These are phyloP conservation scores for Sarcophaga peregrina DNA, from an alignment of 1,140 invertebrate species.

Conservation along the genomic window DNA sequence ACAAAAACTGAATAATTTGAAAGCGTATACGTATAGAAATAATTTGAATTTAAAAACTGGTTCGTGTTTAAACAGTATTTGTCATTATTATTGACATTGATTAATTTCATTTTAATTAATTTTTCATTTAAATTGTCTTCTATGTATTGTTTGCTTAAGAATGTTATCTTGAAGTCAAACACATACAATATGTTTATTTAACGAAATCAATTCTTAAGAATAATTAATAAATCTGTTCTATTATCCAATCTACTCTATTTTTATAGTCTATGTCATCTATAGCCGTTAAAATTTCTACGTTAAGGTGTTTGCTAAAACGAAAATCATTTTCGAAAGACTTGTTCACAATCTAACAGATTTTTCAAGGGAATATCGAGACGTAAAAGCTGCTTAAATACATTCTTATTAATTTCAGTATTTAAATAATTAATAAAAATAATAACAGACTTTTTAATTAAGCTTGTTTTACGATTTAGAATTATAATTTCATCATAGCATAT, in stretches of 20 bases:
- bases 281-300: no score
- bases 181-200: background rate
- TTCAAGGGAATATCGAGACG: no score
- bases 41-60: background rate
- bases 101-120: slow-evolving; percentile 23
- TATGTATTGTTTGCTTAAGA: no score
- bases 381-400: no score
- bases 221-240: background rate
- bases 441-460: no score
- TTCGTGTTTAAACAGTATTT: slow-evolving; percentile 24
- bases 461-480: no score
- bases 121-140: background rate
- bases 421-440: no score
- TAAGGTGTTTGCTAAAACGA: no score
- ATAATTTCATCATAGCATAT: no score
- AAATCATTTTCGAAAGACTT: no score
- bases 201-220: background rate
- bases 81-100: slow-evolving; percentile 26
- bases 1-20: background rate
- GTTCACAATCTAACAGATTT: no score
- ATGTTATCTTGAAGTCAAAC: background rate
- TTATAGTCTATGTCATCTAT: slow-evolving; percentile 13
- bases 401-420: no score
- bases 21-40: background rate
- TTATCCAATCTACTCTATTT: slow-evolving; percentile 3